Percentiles rank a stretch among this genome's conserved stretches.
phyloP scores from a whole-genome alignment of 2,113 vertebrate genomes.

The Onychostoma macrolepis region DNA sequence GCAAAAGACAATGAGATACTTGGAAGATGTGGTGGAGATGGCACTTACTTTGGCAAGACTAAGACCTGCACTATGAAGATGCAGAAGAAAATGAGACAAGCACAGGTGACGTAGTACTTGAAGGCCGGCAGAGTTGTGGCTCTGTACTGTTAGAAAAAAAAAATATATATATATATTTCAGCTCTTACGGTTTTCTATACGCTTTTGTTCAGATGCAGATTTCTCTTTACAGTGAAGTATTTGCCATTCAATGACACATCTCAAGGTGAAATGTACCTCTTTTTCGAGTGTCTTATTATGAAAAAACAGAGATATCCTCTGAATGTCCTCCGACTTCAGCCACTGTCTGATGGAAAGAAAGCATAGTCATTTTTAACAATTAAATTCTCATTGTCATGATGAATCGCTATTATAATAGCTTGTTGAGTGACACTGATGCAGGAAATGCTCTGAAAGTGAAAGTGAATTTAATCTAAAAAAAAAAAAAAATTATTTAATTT shows the following conservation, averaged over 20 bases:
- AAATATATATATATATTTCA: background rate
- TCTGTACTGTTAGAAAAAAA: slow-evolving; percentile 81
- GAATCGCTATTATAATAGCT: background rate
- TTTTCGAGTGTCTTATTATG: slow-evolving; percentile 95
- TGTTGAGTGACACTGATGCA: background rate
- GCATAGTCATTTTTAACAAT: background rate
- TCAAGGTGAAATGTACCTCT: slow-evolving; percentile 79
- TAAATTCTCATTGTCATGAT: background rate
- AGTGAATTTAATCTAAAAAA: too few species aligned
- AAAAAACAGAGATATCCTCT: slow-evolving; percentile 96
- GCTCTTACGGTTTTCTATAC: too few species aligned
- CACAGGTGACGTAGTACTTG: slow-evolving; percentile 96
- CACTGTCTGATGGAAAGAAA: slow-evolving; percentile 83
- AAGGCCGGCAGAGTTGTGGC: slow-evolving; percentile 92
- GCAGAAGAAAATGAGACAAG: slow-evolving; percentile 96
- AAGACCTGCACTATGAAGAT: slow-evolving; percentile 95
- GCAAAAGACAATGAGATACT: background rate
- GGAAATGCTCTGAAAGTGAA: background rate
- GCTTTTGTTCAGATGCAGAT: background rate
- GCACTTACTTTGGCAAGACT: slow-evolving; percentile 92
- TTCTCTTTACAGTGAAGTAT: background rate
- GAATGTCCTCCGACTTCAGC: slow-evolving; percentile 98
- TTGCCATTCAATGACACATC: background rate
- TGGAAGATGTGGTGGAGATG: background rate
- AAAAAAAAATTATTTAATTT: background rate